phyloP scores from a whole-genome alignment of 2,113 vertebrate species.

The Nettapus auritus region DNA sequence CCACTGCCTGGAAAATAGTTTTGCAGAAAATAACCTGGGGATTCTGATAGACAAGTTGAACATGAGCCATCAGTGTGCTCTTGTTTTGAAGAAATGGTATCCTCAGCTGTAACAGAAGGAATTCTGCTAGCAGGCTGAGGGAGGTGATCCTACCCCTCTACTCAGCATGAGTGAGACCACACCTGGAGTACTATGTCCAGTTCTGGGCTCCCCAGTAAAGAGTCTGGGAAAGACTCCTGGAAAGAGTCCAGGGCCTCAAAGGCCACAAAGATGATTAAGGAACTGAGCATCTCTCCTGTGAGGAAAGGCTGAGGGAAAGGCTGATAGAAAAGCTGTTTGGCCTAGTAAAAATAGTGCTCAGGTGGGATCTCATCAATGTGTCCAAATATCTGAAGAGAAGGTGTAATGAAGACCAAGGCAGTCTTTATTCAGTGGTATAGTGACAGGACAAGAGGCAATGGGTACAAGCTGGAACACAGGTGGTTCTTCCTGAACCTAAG shows the following conservation, averaged over 20 bases:
- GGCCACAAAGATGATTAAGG: background rate
- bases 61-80: background rate
- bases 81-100: background rate
- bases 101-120: background rate
- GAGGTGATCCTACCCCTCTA: background rate
- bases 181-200: background rate
- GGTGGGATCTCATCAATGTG: background rate
- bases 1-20: background rate
- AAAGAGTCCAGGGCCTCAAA: background rate
- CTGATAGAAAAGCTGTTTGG: background rate
- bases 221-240: too few relatives aligned
- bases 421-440: background rate
- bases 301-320: background rate
- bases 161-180: background rate
- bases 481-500: background rate
- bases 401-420: background rate
- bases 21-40: background rate
- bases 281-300: background rate
- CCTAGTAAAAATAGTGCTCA: background rate
- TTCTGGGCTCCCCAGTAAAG: background rate
- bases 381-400: background rate
- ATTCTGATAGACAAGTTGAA: fast-evolving
- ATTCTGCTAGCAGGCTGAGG: background rate
- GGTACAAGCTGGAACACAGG: background rate
- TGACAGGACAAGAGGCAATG: background rate